These are phyloP conservation scores for Drosophila nigricruria DNA, from an alignment of 2,888 invertebrate species.

Conservation along the genomic window DNA sequence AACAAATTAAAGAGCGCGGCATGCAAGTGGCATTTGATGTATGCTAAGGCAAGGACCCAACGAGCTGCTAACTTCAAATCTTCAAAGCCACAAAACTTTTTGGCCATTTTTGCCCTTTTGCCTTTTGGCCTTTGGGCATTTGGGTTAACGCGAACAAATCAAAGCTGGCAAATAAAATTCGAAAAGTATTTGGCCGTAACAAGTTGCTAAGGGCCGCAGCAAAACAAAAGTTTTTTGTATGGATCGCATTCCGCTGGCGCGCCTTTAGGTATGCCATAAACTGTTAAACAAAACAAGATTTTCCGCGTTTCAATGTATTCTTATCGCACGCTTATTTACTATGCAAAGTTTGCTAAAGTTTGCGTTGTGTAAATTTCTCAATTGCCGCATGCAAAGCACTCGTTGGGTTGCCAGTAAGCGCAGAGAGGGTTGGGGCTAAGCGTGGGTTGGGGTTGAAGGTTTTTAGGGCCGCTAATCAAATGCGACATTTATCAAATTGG, in stretches of 20 bases:
- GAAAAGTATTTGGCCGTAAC: conserved; percentile 48
- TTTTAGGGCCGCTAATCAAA: conserved; percentile 58
- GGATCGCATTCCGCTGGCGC: conserved; percentile 48
- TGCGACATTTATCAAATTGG: conserved; percentile 77
- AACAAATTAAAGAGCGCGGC: conserved; percentile 19
- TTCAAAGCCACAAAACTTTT: conserved; percentile 61
- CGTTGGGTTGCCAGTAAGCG: background rate
- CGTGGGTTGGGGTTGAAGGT: background rate
- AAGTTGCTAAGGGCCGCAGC: conserved; percentile 31
- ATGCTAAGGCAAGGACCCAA: background rate
- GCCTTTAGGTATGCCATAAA: conserved; percentile 55
- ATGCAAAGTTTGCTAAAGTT: conserved; percentile 63
- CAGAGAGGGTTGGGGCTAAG: too few relatives aligned
- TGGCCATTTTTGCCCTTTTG: conserved; percentile 28
- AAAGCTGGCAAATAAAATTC: conserved; percentile 51
- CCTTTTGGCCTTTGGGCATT: conserved; percentile 44
- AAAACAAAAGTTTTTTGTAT: conserved; percentile 60
- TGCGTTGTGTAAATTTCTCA: conserved; percentile 62
- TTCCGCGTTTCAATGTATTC: conserved; percentile 47
- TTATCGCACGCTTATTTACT: conserved; percentile 70
- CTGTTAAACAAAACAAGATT: conserved; percentile 54
- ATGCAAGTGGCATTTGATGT: conserved; percentile 50
- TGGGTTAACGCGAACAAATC: conserved; percentile 42
- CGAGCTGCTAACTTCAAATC: conserved; percentile 18
- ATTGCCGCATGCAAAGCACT: conserved; percentile 51